Percentiles rank a stretch among this genome's conserved stretches.
phyloP scores from a whole-genome alignment of 2,888 invertebrate genomes.

The Scaptomyza parva region DNA sequence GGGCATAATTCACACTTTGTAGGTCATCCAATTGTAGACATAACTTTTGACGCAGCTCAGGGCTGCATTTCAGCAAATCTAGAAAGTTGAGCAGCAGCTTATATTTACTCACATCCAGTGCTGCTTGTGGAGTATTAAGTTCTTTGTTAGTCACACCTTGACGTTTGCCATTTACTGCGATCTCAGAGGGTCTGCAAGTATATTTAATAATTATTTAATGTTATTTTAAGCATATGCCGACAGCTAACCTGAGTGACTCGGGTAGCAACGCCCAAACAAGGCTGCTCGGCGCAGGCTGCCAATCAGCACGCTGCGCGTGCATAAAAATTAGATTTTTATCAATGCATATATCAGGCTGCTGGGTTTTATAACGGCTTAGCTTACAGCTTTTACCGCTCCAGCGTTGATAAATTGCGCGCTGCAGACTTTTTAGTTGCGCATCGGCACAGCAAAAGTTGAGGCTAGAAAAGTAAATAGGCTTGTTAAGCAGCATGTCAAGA shows the following conservation, averaged over 20 bases:
- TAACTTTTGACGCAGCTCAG: slow-evolving; percentile 55
- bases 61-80: slow-evolving; percentile 82
- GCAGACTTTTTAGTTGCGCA: slow-evolving; percentile 87
- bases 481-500: slow-evolving; percentile 88
- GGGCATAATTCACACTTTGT: slow-evolving; percentile 56
- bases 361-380: slow-evolving; percentile 53
- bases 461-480: slow-evolving; percentile 89
- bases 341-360: slow-evolving; percentile 73
- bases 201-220: background rate
- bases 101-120: slow-evolving; percentile 87
- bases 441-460: slow-evolving; percentile 90
- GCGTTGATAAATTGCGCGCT: slow-evolving; percentile 86
- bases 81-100: slow-evolving; percentile 86
- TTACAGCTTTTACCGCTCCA: slow-evolving; percentile 58
- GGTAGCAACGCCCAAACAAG: slow-evolving; percentile 87
- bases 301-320: slow-evolving; percentile 82
- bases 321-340: slow-evolving; percentile 81
- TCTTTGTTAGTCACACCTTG: slow-evolving; percentile 91
- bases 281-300: slow-evolving; percentile 87
- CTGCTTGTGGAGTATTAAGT: slow-evolving; percentile 83
- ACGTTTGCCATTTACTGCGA: slow-evolving; percentile 91
- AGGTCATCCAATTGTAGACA: slow-evolving; percentile 29
- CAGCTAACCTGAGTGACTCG: slow-evolving; percentile 81
- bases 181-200: slow-evolving; percentile 88
- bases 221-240: background rate